Evolutionary conservation across 2,113 vertebrate genomes (phyloP).

Genomic region (Dipodomys stephensi): DNA sequence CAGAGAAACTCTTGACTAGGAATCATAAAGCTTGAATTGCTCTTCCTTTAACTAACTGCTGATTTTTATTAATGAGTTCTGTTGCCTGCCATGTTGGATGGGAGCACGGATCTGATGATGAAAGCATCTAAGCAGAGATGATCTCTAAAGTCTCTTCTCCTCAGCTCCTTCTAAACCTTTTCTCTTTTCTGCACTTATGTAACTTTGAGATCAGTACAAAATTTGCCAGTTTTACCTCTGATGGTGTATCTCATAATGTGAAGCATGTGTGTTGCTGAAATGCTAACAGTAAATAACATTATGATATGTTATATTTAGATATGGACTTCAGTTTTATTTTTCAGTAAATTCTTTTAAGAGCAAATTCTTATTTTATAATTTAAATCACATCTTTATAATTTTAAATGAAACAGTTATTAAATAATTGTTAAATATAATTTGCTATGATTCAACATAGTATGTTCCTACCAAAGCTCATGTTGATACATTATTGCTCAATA

Average conservation of each 20-base stretch:
- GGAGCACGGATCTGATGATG: background rate
- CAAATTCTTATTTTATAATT: background rate
- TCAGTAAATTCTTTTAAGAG: background rate
- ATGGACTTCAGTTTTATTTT: background rate
- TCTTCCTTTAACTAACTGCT: background rate
- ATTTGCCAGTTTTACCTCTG: constrained; percentile 8
- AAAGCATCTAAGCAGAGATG: background rate
- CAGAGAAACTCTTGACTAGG: background rate
- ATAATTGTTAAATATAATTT: background rate
- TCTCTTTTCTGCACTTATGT: background rate
- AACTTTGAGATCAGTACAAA: constrained; percentile 14
- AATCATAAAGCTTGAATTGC: background rate
- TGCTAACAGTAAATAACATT: background rate
- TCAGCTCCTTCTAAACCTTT: background rate
- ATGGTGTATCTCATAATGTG: background rate
- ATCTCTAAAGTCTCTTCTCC: background rate
- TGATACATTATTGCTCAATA: background rate
- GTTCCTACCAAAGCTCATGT: background rate
- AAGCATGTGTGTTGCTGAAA: background rate
- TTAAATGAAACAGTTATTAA: constrained; percentile 21
- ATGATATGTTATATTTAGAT: constrained; percentile 22
- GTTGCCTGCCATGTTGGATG: background rate
- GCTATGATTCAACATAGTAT: background rate
- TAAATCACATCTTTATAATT: constrained; percentile 15
- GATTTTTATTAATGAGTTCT: background rate